Percentiles rank a stretch among this genome's conserved stretches.
Conservation (phyloP, 2,888 invertebrate species). For the Steromphala cineraria region DNA sequence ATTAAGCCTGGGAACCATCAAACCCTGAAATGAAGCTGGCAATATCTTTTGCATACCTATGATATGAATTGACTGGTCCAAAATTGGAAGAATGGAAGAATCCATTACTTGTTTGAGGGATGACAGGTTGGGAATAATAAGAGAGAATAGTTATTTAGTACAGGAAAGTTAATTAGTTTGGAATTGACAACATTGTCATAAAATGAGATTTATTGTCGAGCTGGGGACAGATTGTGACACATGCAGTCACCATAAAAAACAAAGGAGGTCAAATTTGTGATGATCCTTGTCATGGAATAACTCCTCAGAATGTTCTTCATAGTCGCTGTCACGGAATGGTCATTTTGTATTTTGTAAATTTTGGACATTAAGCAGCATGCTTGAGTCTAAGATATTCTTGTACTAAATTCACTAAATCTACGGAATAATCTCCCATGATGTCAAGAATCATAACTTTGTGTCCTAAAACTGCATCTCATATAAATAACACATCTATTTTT, state of each 20-base stretch:
- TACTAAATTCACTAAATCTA: too few relatives aligned
- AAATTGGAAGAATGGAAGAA: background rate
- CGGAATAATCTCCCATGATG: too few relatives aligned
- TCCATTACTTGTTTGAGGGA: background rate
- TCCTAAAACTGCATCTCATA: too few relatives aligned
- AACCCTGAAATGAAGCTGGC: background rate
- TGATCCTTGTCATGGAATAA: too few relatives aligned
- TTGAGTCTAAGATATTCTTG: too few relatives aligned
- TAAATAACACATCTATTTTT: too few relatives aligned
- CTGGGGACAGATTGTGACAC: background rate
- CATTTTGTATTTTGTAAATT: too few relatives aligned
- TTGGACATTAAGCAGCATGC: too few relatives aligned
- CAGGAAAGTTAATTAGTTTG: background rate
- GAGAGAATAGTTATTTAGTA: too few relatives aligned
- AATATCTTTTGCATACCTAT: background rate
- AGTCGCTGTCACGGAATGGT: too few relatives aligned
- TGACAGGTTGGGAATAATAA: background rate
- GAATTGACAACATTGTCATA: background rate
- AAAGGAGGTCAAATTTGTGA: background rate
- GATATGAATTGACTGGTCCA: background rate
- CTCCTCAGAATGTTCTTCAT: too few relatives aligned
- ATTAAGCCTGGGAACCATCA: background rate
- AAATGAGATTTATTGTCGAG: background rate
- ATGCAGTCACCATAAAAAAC: background rate
- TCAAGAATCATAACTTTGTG: too few relatives aligned